Evolutionary conservation across 2,113 vertebrate genomes (phyloP).

Genomic region (Trichomycterus rosablanca): DNA sequence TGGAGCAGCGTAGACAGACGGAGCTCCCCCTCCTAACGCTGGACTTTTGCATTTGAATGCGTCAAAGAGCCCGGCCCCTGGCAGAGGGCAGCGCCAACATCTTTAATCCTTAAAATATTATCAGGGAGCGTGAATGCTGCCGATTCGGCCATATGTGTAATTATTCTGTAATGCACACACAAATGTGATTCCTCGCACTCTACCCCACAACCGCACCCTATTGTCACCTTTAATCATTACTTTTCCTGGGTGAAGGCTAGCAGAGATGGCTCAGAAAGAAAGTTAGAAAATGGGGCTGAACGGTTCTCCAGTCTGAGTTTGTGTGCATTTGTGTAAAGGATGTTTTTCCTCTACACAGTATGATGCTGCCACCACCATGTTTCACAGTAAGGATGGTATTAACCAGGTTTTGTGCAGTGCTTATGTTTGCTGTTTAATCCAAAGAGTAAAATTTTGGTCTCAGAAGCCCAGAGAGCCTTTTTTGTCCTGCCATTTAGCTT

Average conservation of each 20-base stretch:
- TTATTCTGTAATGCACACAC: slow-evolving; percentile 88
- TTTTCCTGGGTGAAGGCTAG: slow-evolving; percentile 73
- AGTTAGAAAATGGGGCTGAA: no score
- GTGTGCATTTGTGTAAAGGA: no score
- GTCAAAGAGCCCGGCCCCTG: slow-evolving; percentile 81
- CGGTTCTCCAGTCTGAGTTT: no score
- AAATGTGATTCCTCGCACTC: slow-evolving; percentile 85
- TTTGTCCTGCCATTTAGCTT: no score
- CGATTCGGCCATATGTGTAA: slow-evolving; percentile 91
- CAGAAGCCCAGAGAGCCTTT: no score
- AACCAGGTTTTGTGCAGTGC: no score
- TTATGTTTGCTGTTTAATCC: no score
- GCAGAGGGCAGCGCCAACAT: slow-evolving; percentile 83
- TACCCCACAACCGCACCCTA: slow-evolving; percentile 34
- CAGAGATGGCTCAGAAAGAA: slow-evolving; percentile 52
- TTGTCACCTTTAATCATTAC: slow-evolving; percentile 83
- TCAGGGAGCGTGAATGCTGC: slow-evolving; percentile 82
- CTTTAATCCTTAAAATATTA: slow-evolving; percentile 94
- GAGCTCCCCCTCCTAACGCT: slow-evolving; percentile 82
- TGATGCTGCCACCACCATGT: no score
- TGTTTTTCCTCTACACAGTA: no score
- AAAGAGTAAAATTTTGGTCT: no score
- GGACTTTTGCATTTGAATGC: slow-evolving; percentile 89
- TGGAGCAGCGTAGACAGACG: slow-evolving; percentile 76
- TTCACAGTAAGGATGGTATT: no score